Percentiles rank a stretch among this genome's conserved stretches.
These are phyloP conservation scores for Sitta carolinensis DNA, from an alignment of 2,797 vertebrate genomes.

Conservation along the genomic window DNA sequence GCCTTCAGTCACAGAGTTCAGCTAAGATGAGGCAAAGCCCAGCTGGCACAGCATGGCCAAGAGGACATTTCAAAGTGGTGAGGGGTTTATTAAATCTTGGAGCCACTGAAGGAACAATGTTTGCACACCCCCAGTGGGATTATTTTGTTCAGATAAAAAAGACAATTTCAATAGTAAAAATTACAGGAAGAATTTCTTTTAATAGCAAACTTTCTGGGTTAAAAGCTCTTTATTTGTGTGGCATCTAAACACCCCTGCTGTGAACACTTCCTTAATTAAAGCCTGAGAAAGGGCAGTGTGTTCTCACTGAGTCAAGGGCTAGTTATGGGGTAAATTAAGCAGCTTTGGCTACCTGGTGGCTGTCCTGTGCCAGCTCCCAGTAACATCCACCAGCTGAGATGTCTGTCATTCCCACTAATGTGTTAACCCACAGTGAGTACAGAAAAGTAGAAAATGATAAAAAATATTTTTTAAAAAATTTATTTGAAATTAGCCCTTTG, in stretches of 20 bases:
- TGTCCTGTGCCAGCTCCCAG: too few relatives aligned
- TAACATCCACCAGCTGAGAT: too few relatives aligned
- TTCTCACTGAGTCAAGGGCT: too few relatives aligned
- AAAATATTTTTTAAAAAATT: neutral
- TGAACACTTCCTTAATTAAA: neutral
- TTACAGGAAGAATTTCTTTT: neutral
- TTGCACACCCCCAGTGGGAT: neutral
- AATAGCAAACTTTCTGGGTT: neutral
- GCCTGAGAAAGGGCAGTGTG: neutral
- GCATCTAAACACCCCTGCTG: neutral
- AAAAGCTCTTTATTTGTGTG: neutral
- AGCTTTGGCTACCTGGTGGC: neutral
- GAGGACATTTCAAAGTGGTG: neutral
- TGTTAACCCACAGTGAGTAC: rapidly evolving
- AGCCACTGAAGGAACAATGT: neutral
- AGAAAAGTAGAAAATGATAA: neutral
- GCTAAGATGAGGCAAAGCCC: neutral
- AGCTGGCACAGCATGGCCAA: neutral
- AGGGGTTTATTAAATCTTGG: neutral
- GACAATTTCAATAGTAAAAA: neutral
- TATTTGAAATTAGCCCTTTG: neutral
- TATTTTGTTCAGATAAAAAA: neutral
- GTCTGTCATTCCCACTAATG: rapidly evolving
- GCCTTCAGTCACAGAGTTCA: neutral
- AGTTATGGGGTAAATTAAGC: neutral